Base-by-base conservation (phyloP, 2,888 invertebrate species). In the Sicus ferrugineus region DNA sequence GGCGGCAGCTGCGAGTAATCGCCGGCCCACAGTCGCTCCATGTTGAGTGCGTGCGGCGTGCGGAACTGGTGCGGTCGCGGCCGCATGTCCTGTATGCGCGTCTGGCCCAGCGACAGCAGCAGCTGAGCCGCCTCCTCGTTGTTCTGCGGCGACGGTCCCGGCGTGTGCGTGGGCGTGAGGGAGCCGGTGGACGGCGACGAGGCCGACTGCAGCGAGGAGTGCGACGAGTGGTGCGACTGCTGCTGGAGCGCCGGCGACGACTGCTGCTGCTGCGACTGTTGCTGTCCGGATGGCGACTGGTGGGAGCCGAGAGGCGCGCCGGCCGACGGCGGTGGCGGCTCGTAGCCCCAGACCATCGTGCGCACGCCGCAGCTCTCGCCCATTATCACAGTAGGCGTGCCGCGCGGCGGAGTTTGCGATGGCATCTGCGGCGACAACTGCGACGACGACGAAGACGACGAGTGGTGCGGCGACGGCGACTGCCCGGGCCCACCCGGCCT, bases 21-120 rank as follows among this genome's bases (percentile, higher is more conserved):
- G 4, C 94, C 94, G 9, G 94, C 94, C 96, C 96, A 96, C 66
- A 96, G 86, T 74, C 94, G 88, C 84, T 96, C 95, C 96, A 96
- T 96, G 81, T 96, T 95, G 70, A 96, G 88, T 23, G 94, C 93
- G 76, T 89, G 86, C 74, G 84, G 83, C 68, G 89, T 87, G 80
- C 90, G 86, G 80, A 85, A 79, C 73, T 84, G 82, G 76, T 84
- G 84, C 14, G 84, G 84, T 31, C 84, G 79, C 2, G 85, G 80
- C 11, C 84, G 80, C 70, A 80, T 82, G 64, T 85, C 83, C 76
- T 88, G 86, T 79, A 88, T 87, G 79, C 90, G 87, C 61, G 90
- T 86, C 80, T 93, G 92, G 7, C 93, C 93, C 63, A 93, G 86
- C 77, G 93, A 93, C 46, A 94, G 87, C 71, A 93, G 85, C 79